Conservation (phyloP, 2,113 vertebrate genomes). For the Gopherus evgoodei region DNA sequence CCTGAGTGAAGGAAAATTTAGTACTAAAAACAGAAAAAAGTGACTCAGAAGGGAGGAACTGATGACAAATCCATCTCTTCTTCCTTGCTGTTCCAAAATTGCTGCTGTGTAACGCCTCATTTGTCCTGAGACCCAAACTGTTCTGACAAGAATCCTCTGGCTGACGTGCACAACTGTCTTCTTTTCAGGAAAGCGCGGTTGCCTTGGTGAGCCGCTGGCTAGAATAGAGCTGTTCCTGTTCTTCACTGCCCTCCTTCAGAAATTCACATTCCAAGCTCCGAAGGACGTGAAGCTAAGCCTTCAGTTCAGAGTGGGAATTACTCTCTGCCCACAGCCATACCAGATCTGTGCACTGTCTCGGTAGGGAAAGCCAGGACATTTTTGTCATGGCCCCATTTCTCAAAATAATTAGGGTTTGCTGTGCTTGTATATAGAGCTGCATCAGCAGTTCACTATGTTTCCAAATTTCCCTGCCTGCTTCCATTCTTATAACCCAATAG, state of each 20-base stretch:
- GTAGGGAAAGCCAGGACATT: background rate
- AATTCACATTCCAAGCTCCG: constrained; percentile 80
- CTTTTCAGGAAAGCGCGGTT: constrained; percentile 82
- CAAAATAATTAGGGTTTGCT: background rate
- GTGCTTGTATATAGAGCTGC: background rate
- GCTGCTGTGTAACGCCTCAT: too few species aligned
- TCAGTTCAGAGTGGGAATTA: constrained; percentile 32
- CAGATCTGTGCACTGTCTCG: constrained; percentile 74
- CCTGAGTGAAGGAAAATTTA: background rate
- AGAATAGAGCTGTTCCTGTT: constrained; percentile 88
- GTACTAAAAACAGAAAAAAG: background rate
- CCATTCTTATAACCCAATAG: too few species aligned
- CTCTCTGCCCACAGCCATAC: constrained; percentile 70
- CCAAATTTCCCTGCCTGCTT: too few species aligned
- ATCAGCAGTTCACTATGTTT: too few species aligned
- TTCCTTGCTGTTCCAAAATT: too few species aligned
- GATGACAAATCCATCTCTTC: background rate
- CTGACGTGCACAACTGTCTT: background rate
- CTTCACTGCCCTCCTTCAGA: constrained; percentile 84
- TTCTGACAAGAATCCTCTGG: background rate
- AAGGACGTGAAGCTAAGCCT: constrained; percentile 58
- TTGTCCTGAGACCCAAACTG: background rate
- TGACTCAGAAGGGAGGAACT: background rate
- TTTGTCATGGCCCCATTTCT: accelerated
- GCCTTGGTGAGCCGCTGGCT: constrained; percentile 86